phyloP scores from a whole-genome alignment of 2,113 vertebrate species.

The Malurus cyaneus region DNA sequence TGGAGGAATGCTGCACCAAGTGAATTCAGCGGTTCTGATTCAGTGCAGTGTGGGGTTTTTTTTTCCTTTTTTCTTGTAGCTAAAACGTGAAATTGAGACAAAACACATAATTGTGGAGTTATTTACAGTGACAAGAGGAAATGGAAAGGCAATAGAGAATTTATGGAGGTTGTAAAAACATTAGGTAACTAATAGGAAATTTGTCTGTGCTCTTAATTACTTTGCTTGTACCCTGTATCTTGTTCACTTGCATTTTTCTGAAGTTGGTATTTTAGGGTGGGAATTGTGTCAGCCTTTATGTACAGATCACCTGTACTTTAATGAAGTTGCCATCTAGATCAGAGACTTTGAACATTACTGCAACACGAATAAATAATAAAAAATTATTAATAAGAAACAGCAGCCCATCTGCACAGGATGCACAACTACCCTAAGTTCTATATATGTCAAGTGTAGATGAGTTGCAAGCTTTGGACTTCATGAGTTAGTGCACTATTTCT shows the following conservation, averaged over 20 bases:
- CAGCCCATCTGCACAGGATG: not conserved
- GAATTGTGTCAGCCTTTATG: not conserved
- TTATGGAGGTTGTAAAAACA: not conserved
- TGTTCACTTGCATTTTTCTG: not conserved
- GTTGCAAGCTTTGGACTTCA: not conserved
- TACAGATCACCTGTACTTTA: not conserved
- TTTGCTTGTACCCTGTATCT: not conserved
- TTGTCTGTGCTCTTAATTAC: conserved; percentile 3
- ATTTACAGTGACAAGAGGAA: not conserved
- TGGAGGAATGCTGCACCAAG: not conserved
- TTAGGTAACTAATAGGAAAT: not conserved
- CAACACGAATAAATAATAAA: conserved; percentile 11
- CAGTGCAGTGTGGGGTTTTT: not conserved
- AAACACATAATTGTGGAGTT: not conserved
- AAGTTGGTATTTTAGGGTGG: not conserved
- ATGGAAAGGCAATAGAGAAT: not conserved
- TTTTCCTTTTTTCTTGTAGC: not conserved
- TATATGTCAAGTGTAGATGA: not conserved
- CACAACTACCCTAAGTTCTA: not conserved
- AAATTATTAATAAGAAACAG: not conserved
- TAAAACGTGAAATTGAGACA: not conserved
- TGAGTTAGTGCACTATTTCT: not conserved
- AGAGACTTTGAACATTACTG: not conserved
- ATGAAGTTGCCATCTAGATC: not conserved
- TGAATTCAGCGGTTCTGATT: not conserved